These are phyloP conservation scores for Paramisgurnus dabryanus DNA, from an alignment of 2,113 vertebrate genomes.

Conservation along the genomic window DNA sequence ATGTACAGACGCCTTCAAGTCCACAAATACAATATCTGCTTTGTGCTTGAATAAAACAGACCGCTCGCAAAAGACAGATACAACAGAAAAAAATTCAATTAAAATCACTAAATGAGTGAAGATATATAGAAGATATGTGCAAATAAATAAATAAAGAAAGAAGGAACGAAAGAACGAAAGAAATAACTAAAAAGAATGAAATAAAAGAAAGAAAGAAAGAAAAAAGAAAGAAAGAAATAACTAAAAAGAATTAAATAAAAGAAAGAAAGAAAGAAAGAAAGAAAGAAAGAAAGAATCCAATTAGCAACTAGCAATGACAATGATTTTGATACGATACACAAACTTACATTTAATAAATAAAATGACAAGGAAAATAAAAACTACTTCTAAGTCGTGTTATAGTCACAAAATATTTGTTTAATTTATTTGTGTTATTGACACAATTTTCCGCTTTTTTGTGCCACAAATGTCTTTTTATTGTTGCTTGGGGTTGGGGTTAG, in stretches of 20 bases:
- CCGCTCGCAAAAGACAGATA: too few species aligned
- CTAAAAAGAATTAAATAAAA: neutral
- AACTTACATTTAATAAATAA: too few species aligned
- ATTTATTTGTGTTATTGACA: too few species aligned
- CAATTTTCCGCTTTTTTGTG: too few species aligned
- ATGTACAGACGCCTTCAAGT: conserved; percentile 5
- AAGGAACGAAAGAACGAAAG: neutral
- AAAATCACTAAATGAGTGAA: conserved; percentile 4
- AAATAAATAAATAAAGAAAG: neutral
- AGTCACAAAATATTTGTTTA: too few species aligned
- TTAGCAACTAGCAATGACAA: too few species aligned
- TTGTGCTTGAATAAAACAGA: conserved; percentile 45
- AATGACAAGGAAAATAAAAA: too few species aligned
- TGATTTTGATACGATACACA: too few species aligned
- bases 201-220: neutral
- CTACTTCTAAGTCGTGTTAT: too few species aligned
- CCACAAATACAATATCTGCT: conserved; percentile 55
- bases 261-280: neutral
- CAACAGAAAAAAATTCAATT: too few species aligned
- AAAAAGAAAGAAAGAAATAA: neutral
- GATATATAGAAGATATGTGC: conserved; percentile 1
- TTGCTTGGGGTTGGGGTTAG: too few species aligned
- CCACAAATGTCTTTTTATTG: too few species aligned
- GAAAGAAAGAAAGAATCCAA: conserved; percentile 62
- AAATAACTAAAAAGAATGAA: neutral